Conservation (phyloP, 1,140 invertebrate genomes). For the Tetramorium alpestre region DNA sequence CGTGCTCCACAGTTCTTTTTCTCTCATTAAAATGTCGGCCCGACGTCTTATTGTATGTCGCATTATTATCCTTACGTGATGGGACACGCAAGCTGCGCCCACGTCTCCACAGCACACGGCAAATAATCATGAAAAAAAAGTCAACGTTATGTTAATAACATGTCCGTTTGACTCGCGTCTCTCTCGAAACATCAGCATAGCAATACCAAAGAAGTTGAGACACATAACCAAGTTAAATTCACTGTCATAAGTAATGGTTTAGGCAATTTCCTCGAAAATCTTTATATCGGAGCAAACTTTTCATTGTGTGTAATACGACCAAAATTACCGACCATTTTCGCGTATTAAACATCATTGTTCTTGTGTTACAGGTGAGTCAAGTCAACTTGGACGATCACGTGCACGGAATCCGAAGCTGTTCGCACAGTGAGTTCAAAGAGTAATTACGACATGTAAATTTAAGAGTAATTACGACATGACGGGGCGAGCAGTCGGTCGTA, state of each 20-base stretch:
- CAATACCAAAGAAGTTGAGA: not conserved
- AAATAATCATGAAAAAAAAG: not conserved
- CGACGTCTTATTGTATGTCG: conserved; percentile 68
- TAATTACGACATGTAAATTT: conserved; percentile 9
- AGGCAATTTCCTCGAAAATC: not conserved
- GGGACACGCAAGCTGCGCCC: not conserved
- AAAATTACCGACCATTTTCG: not conserved
- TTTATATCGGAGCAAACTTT: not conserved
- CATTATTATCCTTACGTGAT: conserved; percentile 54
- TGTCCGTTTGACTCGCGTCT: not conserved
- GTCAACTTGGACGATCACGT: not conserved
- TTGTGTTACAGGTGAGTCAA: conserved; percentile 48
- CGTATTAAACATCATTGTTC: conserved; percentile 16
- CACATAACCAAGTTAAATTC: not conserved
- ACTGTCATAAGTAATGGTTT: not conserved
- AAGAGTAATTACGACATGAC: conserved; percentile 15
- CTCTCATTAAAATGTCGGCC: conserved; percentile 67
- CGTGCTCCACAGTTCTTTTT: conserved; percentile 32
- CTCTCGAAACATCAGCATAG: not conserved
- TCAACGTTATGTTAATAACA: conserved; percentile 34
- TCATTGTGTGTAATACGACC: not conserved
- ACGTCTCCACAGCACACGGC: not conserved
- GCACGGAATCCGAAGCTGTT: not conserved
- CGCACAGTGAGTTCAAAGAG: conserved; percentile 22
- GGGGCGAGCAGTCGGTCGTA: not conserved